phyloP scores from a whole-genome alignment of 2,113 vertebrate genomes.

The Sylvietta virens region DNA sequence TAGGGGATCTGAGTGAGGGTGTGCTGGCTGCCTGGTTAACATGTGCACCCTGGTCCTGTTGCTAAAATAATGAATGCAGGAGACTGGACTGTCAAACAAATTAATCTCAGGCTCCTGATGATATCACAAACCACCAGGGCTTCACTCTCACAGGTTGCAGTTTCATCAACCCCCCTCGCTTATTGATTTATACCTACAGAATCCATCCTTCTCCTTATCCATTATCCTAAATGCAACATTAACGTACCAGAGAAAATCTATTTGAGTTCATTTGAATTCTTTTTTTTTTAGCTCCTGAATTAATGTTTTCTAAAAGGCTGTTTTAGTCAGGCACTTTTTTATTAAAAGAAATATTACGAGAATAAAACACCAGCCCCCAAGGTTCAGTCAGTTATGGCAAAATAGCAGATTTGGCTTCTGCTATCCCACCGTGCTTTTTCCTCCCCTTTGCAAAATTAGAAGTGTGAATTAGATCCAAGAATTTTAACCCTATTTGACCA shows the following conservation, averaged over 20 bases:
- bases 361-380: conserved; percentile 17
- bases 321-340: conserved; percentile 68
- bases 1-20: background rate
- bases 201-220: conserved; percentile 64
- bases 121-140: conserved; percentile 71
- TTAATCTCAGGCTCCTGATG: conserved; percentile 72
- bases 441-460: conserved; percentile 17
- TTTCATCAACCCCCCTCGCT: conserved; percentile 46
- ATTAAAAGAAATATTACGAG: conserved; percentile 52
- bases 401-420: background rate
- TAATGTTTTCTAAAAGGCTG: conserved; percentile 73
- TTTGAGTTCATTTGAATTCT: conserved; percentile 72
- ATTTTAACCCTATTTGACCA: conserved; percentile 54
- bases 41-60: conserved; percentile 26
- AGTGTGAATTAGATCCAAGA: conserved; percentile 39
- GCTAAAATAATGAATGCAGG: conserved; percentile 77
- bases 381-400: conserved; percentile 27
- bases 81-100: conserved; percentile 66
- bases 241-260: conserved; percentile 76
- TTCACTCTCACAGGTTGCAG: conserved; percentile 74
- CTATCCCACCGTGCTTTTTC: background rate
- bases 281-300: conserved; percentile 63
- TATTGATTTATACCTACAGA: conserved; percentile 74
- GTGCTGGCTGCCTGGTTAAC: background rate
- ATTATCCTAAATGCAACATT: conserved; percentile 72